Conservation (phyloP, 2,888 invertebrate species). For the Lasiommata megera region DNA sequence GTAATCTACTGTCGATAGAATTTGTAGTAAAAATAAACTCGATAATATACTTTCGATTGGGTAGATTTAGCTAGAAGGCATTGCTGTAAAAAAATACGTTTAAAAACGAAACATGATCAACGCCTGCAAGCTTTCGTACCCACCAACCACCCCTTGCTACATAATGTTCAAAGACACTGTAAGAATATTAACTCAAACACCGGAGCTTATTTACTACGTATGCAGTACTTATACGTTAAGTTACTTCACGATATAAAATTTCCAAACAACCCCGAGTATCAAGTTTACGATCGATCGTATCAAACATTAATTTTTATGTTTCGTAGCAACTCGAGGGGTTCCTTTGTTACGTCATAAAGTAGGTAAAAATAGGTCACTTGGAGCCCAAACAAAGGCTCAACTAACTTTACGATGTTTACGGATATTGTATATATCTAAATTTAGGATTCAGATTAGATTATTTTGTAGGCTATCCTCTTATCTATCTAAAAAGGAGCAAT, state of each 20-base stretch:
- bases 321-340: neutral
- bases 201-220: too few species aligned
- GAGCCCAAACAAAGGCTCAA: neutral
- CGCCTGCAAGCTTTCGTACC: too few species aligned
- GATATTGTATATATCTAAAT: conserved; percentile 3
- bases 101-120: too few species aligned
- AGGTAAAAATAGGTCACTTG: neutral
- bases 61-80: too few species aligned
- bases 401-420: neutral
- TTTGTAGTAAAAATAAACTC: neutral
- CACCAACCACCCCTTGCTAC: too few species aligned
- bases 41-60: neutral
- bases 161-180: too few species aligned
- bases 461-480: conserved; percentile 20
- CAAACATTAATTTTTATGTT: neutral
- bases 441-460: conserved; percentile 19
- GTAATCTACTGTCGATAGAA: conserved; percentile 31
- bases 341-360: neutral
- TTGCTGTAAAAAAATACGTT: too few species aligned
- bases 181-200: neutral
- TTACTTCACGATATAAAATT: too few species aligned
- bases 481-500: conserved; percentile 20
- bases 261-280: neutral
- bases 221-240: too few species aligned
- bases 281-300: neutral